A percentile compares a stretch with the other conserved stretches of the same genome.
These are phyloP conservation scores for Scarus forsteni DNA, from an alignment of 2,797 vertebrate genomes.

Conservation along the genomic window DNA sequence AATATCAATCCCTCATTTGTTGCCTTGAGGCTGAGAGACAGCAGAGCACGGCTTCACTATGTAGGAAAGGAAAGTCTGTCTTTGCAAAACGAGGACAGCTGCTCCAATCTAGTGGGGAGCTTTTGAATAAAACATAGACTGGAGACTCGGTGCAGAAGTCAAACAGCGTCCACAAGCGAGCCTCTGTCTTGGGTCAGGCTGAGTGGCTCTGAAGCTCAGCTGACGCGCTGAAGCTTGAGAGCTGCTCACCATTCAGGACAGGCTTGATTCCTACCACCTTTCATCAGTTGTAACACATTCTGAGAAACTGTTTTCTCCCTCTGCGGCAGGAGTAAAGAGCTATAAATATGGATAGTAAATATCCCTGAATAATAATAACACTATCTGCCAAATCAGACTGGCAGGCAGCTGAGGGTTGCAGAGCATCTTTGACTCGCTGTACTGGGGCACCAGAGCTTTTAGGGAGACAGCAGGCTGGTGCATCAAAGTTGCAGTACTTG, in stretches of 20 bases:
- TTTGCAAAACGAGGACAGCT: conserved; percentile 64
- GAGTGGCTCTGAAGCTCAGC: conserved; percentile 45
- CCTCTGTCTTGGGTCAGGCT: conserved; percentile 68
- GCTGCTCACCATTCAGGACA: conserved; percentile 10
- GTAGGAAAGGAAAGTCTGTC: conserved; percentile 28
- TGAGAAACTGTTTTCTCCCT: neutral
- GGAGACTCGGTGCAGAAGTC: conserved; percentile 55
- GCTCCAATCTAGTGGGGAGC: conserved; percentile 61
- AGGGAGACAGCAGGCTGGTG: conserved; percentile 35
- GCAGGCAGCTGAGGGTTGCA: conserved; percentile 15
- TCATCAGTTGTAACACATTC: neutral
- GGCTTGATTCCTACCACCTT: conserved; percentile 5
- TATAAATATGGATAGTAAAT: conserved; percentile 10
- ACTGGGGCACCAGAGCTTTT: conserved; percentile 37
- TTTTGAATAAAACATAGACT: conserved; percentile 78
- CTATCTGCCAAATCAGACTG: conserved; percentile 27
- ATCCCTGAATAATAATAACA: conserved; percentile 23
- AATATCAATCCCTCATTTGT: conserved; percentile 63
- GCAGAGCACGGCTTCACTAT: conserved; percentile 38
- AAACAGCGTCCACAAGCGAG: conserved; percentile 74
- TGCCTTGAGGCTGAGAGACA: conserved; percentile 39
- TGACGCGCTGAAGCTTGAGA: conserved; percentile 38
- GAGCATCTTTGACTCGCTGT: conserved; percentile 28
- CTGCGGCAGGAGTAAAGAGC: neutral
- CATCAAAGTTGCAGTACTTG: conserved; percentile 32